Evolutionary conservation across 2,888 invertebrate genomes (phyloP).

Genomic region (Megamerina dolium): DNA sequence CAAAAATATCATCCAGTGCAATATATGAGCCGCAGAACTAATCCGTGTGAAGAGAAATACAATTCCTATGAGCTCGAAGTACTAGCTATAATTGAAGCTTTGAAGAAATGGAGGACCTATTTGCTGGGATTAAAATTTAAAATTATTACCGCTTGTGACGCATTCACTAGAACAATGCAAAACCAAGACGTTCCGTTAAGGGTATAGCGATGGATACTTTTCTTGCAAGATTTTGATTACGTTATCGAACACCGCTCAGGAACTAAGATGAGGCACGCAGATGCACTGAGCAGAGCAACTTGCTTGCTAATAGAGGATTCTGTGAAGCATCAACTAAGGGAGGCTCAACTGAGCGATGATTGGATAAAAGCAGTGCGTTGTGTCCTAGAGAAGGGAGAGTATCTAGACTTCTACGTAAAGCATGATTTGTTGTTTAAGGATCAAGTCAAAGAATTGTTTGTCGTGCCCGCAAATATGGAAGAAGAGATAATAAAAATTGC

Average conservation of each 20-base stretch:
- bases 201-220: constrained; percentile 22
- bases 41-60: constrained; percentile 10
- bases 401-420: neutral
- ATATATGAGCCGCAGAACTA: constrained; percentile 17
- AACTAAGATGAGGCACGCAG: constrained; percentile 13
- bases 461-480: constrained; percentile 10
- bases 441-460: constrained; percentile 3
- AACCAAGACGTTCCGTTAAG: constrained; percentile 17
- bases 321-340: constrained; percentile 6
- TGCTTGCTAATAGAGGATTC: constrained; percentile 3
- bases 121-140: constrained; percentile 16
- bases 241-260: constrained; percentile 22
- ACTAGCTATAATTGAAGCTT: constrained; percentile 23
- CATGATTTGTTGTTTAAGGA: neutral
- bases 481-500: constrained; percentile 8
- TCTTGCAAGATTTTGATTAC: constrained; percentile 24
- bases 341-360: constrained; percentile 11
- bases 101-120: constrained; percentile 26
- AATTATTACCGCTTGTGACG: constrained; percentile 15
- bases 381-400: neutral
- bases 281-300: constrained; percentile 17
- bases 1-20: constrained; percentile 15
- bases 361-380: neutral
- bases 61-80: constrained; percentile 25
- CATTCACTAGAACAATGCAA: constrained; percentile 17